These are phyloP conservation scores for Xestoiulus laeticollis DNA, from an alignment of 2,888 invertebrate species.

Conservation along the genomic window DNA sequence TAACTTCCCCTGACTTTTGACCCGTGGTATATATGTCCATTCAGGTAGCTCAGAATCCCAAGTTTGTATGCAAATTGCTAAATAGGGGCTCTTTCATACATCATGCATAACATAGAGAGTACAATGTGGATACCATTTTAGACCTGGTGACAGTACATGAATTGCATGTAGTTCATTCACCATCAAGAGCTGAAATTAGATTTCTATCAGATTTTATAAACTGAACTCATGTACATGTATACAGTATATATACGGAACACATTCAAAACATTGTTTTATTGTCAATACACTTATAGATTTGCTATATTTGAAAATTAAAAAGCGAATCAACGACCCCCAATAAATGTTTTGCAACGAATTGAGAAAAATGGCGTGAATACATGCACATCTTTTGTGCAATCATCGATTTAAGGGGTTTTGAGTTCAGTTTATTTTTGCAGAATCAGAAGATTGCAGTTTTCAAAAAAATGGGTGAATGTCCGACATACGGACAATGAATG, in stretches of 20 bases:
- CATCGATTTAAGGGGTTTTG: slow-evolving; percentile 8
- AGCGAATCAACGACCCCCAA: slow-evolving; percentile 15
- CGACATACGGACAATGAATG: background rate
- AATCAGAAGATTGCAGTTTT: slow-evolving; percentile 8
- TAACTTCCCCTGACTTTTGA: too few relatives aligned
- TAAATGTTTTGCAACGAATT: background rate
- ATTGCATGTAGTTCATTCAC: too few relatives aligned
- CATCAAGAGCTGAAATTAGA: too few relatives aligned
- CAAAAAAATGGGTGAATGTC: slow-evolving; percentile 5
- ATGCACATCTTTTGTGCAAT: background rate
- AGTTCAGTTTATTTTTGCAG: slow-evolving; percentile 4
- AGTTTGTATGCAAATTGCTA: too few relatives aligned
- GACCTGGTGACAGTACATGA: too few relatives aligned
- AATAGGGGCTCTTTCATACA: too few relatives aligned
- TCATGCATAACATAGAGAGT: too few relatives aligned
- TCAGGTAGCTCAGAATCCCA: too few relatives aligned
- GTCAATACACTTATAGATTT: background rate
- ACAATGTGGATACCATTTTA: too few relatives aligned
- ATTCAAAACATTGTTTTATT: background rate
- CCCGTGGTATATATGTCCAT: too few relatives aligned
- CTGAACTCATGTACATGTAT: too few relatives aligned
- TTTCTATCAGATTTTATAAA: background rate
- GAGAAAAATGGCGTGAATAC: background rate
- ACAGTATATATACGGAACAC: background rate
- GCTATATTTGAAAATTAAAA: background rate